Conservation (phyloP, 2,888 invertebrate species). For the Busseola fusca region DNA sequence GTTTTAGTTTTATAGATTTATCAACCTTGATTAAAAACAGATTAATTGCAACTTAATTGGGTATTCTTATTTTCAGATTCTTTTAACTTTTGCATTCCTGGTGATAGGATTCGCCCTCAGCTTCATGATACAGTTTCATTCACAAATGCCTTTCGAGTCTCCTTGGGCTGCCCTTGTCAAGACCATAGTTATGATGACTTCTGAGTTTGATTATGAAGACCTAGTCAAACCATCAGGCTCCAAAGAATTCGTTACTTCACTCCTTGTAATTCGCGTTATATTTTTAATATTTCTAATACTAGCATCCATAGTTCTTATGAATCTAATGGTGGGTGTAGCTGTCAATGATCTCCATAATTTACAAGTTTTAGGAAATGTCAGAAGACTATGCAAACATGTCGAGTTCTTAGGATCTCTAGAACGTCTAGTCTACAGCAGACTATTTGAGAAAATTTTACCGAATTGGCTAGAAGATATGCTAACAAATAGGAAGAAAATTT, state of each 20-base stretch:
- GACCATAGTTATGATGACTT: constrained; percentile 89
- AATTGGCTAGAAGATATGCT: constrained; percentile 33
- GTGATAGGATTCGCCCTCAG: constrained; percentile 87
- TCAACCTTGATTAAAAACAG: neutral
- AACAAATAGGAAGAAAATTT: constrained; percentile 47
- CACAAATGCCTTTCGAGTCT: constrained; percentile 81
- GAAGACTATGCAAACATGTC: constrained; percentile 86
- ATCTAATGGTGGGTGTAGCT: constrained; percentile 88
- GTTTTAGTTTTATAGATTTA: too few species aligned
- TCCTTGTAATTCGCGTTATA: constrained; percentile 80
- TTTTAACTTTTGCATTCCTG: constrained; percentile 69
- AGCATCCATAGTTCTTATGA: constrained; percentile 89
- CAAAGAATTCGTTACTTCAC: constrained; percentile 71
- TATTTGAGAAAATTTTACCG: constrained; percentile 56
- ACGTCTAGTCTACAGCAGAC: constrained; percentile 52
- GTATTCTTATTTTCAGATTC: constrained; percentile 80
- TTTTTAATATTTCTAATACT: constrained; percentile 86
- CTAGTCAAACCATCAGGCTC: constrained; percentile 75
- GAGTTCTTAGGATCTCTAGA: constrained; percentile 78
- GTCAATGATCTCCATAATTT: constrained; percentile 88
- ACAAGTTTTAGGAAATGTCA: constrained; percentile 86
- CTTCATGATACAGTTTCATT: constrained; percentile 87
- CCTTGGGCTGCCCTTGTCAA: constrained; percentile 86
- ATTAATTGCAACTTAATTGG: neutral
- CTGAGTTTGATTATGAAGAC: constrained; percentile 87